These are phyloP conservation scores for Aselliscus stoliczkanus DNA, from an alignment of 2,797 vertebrate species.

Conservation along the genomic window DNA sequence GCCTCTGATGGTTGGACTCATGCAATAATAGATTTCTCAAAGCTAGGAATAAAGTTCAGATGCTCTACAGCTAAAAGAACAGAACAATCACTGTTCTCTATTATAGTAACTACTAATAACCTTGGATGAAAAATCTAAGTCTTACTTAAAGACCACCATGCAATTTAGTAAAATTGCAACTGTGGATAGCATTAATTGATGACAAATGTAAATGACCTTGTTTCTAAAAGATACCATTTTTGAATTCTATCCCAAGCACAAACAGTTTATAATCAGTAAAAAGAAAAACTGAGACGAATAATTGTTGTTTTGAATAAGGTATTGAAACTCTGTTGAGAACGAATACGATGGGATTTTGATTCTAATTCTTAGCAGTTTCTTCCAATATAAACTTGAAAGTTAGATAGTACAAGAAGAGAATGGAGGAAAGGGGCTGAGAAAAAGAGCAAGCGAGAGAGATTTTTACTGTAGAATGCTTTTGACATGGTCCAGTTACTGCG, in stretches of 20 bases:
- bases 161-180: slow-evolving; percentile 39
- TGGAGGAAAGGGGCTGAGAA: neutral
- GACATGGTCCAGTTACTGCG: slow-evolving; percentile 76
- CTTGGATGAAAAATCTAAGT: neutral
- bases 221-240: slow-evolving; percentile 25
- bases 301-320: neutral
- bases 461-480: slow-evolving; percentile 72
- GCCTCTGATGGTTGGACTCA: neutral
- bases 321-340: neutral
- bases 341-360: neutral
- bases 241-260: neutral
- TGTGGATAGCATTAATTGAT: slow-evolving; percentile 26
- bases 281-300: neutral
- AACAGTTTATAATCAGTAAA: slow-evolving; percentile 33
- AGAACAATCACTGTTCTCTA: neutral
- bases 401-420: slow-evolving; percentile 58
- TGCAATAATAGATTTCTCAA: neutral
- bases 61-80: neutral
- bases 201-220: slow-evolving; percentile 24
- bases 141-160: neutral
- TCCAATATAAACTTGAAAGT: slow-evolving; percentile 57
- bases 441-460: neutral
- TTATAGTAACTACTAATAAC: slow-evolving; percentile 6
- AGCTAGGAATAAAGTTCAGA: neutral
- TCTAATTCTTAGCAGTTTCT: neutral